These are phyloP conservation scores for Tipula lateralis DNA, from an alignment of 2,888 invertebrate species.

Conservation along the genomic window DNA sequence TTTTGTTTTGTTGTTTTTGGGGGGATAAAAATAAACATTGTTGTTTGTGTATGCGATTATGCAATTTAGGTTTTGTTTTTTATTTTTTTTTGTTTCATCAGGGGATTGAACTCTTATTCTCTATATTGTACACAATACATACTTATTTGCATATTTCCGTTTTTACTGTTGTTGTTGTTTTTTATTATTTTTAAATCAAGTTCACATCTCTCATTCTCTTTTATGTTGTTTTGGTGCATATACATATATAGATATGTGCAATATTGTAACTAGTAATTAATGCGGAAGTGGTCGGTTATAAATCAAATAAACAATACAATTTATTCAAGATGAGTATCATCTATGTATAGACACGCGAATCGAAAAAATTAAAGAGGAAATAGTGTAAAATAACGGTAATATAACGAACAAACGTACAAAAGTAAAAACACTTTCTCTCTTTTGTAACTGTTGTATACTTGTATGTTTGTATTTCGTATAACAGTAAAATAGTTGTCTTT, in stretches of 20 bases:
- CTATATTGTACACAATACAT: not conserved
- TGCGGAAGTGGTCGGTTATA: not conserved
- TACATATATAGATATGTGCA: not conserved
- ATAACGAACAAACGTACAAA: not conserved
- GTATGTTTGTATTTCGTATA: not conserved
- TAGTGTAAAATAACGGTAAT: not conserved
- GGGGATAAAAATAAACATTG: not conserved
- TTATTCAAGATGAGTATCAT: not conserved
- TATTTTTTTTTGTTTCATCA: not conserved
- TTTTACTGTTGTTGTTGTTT: too few species aligned
- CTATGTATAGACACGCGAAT: too few species aligned
- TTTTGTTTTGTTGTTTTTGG: too few species aligned
- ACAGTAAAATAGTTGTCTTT: not conserved
- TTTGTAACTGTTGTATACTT: too few species aligned
- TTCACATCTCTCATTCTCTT: not conserved
- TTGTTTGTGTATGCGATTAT: not conserved
- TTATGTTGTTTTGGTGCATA: not conserved
- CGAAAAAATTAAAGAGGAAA: not conserved
- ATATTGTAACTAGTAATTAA: not conserved
- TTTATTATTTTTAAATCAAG: not conserved
- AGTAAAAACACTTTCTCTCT: slow-evolving; percentile 1
- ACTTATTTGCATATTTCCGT: not conserved
- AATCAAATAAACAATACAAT: not conserved
- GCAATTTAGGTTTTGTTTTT: not conserved
- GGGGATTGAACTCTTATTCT: not conserved